Base-by-base conservation (phyloP, 2,888 invertebrate species). In the Thymelicus lineola region DNA sequence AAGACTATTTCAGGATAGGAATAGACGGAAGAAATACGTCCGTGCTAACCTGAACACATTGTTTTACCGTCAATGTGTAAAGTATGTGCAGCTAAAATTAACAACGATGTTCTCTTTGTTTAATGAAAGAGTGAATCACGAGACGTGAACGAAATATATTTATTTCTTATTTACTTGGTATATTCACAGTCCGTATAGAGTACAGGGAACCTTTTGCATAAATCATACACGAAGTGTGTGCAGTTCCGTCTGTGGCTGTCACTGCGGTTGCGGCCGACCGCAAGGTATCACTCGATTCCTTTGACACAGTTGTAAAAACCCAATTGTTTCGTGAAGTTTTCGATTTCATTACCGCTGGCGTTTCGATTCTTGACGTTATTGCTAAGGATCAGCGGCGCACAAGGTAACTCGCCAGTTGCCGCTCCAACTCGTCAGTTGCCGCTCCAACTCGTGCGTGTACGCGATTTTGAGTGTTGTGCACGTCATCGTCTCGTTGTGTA, bases 281-380 rank as follows among this genome's bases (percentile, higher is more conserved):
- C 69, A 69, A 36, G 50, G 15, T 50, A 57, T 50, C 50, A 58
- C 28, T 62, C 53, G 35, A 59, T 50, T 59, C 50, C 58, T 10
- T 42, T 50, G 50, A 17, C 62, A 48, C 68, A 57, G 7, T 68
- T 57, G 62, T 61, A 67, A 69, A 63, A 69, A 48, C 48, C 57
- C 45, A 46, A 62, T 61, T 55, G 69, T 62, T 58, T 63, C 63
- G 48, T 68, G 61, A n/a, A 68, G 42, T 63, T 63, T 57, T 69
- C 69, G 50, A 66, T 66, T 66, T 66, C 66, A 66, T 66, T 66
- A 50, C 66, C 66, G 57, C 46, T 46, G 46, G 58, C 59, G 69
- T 14, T 38, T n/a, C 61, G 53, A 55, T 62, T 69, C 62, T 61
- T 58, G 48, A 1, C 59, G 58, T 46, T 63, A 69, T 69, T 35